Evolutionary conservation across 2,888 invertebrate species (phyloP), one percentile per base, ranked within the genome.

Genomic region (Perdita meconis): DNA sequence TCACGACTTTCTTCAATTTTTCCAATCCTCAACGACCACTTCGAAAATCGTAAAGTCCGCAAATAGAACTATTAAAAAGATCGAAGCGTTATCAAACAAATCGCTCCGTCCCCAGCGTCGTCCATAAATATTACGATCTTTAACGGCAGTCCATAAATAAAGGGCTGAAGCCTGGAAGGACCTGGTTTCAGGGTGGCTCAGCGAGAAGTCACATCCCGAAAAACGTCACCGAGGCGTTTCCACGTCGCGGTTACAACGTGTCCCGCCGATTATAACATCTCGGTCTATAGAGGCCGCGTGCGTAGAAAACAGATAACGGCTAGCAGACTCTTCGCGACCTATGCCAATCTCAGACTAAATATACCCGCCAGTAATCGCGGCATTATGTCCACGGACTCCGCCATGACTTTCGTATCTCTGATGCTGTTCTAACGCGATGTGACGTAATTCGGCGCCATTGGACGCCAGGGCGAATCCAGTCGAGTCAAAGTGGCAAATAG

Each of bases 311-410:
- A 86, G 88, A 89, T 90, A 90, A 89, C 86, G 85, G 73, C 64
- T 70, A 76, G 71, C 65, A 73, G 47, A 75, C 76, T 75, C 64
- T 81, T 85, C 87, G 81, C 90, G 90, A 90, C 90, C 90, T 90
- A 91, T 89, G 89, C 88, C 90, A 91, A 91, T 91, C 90, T 85
- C 67, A 65, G 85, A 87, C 89, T 91, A 90, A 90, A 90, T 90
- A 91, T 89, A 89, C 86, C 86, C 86, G 79, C 82, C 72, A 82
- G 79, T 88, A 87, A 88, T 89, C 86, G 78, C 76, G 82, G 84
- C 78, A 83, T 87, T 86, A 81, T 78, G 75, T 78, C 55, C 71
- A 61, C 56, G 50, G 57, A 24, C 51, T 24, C 60, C 36, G 57
- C 71, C 56, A 66, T 69, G 79, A 8, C 57, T 69, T 16, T 69